Evolutionary conservation across 2,888 invertebrate species (phyloP), one percentile per base, ranked within the genome.

Genomic region (Anoplius nigerrimus): DNA sequence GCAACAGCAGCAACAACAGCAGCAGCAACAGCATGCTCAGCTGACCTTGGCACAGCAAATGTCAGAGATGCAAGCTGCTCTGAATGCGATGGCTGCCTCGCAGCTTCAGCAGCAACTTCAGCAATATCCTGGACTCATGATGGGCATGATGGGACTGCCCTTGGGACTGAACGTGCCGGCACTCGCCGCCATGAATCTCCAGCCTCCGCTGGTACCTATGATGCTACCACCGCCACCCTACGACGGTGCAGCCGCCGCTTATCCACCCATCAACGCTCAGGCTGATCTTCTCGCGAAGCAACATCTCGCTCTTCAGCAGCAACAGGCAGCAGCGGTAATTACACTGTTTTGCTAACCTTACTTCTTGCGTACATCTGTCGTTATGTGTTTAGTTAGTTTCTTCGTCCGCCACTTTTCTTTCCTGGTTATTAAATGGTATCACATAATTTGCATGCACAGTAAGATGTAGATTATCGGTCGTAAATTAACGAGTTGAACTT

Each of bases 141-240:
- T 96, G 95, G 92, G 95, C 89, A 94, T 95, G 82, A 93, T 95
- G 91, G 95, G 95, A 1, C 89, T 95, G 74, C 95, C 95, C 1
- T 89, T 95, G 71, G 95, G 95, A 16, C 90, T 96, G 72, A 95
- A 95, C 87, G 92, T 95, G 84, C 93, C 94, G 52, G 94, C 95
- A 6, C 89, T 97, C 71, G 97, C 97, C 20, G 96, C 97, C 45
- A 98, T 98, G 97, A 98, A 97, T 89, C 91, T 98, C 62, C 97
- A 97, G 86, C 97, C 98, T 22, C 97, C 98, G 0, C 89, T 97
- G 79, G 95, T 96, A 84, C 96, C 96, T 20, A 92, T 96, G 89
- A 95, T 96, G 95, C 92, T 96, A 91, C 95, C 95, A 43, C 95
- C 95, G 16, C 95, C 95, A 27, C 93, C 94, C 4, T 94, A 94